Evolutionary conservation across 2,113 vertebrate genomes (phyloP).

Genomic region (Gasterosteus aculeatus): DNA sequence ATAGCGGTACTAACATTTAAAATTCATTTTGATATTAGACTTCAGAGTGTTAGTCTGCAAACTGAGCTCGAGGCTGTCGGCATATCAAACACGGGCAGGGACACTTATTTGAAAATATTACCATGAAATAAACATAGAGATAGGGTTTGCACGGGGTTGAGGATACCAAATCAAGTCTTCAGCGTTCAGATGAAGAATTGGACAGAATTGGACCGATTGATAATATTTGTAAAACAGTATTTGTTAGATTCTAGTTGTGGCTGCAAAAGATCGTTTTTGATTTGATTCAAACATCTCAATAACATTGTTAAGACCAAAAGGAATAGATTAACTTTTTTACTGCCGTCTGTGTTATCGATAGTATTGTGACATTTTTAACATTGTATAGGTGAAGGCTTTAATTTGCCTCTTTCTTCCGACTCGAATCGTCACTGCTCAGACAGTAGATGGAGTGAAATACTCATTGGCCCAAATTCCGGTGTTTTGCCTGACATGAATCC

Average conservation of each 20-base stretch:
- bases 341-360: no score
- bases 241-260: background rate
- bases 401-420: no score
- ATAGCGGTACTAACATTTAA: slow-evolving; percentile 36
- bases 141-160: slow-evolving; percentile 13
- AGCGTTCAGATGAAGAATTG: no score
- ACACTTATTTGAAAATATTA: slow-evolving; percentile 28
- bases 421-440: background rate
- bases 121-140: slow-evolving; percentile 39
- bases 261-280: background rate
- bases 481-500: background rate
- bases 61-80: slow-evolving; percentile 24
- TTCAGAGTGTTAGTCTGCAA: slow-evolving; percentile 34
- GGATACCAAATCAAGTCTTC: background rate
- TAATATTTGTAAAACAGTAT: background rate
- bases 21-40: slow-evolving; percentile 57
- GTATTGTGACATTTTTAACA: no score
- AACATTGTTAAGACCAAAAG: background rate
- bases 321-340: background rate
- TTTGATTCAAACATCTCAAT: background rate
- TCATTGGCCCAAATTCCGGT: no score
- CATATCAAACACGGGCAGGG: slow-evolving; percentile 1
- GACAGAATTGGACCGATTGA: background rate
- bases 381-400: background rate
- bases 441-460: no score